Conservation (phyloP, 1,140 invertebrate genomes). For the Palaemon carinicauda region DNA sequence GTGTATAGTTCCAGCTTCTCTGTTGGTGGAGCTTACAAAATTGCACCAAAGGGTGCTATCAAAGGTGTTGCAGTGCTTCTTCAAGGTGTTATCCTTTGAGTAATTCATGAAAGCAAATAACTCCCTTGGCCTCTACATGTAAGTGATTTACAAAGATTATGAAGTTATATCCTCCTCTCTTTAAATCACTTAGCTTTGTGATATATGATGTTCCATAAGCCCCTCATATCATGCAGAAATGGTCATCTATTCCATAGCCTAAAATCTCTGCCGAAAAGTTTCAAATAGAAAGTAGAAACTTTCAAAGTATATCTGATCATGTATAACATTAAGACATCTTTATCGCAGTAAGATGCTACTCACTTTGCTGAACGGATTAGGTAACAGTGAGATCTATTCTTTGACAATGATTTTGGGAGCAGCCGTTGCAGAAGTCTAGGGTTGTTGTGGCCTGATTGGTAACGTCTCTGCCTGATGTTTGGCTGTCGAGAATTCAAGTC, state of each 20-base stretch:
- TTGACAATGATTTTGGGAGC: too few species aligned
- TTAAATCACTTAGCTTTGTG: not conserved
- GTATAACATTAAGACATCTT: not conserved
- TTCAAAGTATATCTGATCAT: not conserved
- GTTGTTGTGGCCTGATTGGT: too few species aligned
- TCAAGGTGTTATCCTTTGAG: not conserved
- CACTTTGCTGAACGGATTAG: not conserved
- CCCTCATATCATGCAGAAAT: conserved; percentile 1
- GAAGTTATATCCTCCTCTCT: too few species aligned
- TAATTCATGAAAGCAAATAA: not conserved
- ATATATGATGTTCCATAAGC: not conserved
- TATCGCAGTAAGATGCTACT: not conserved
- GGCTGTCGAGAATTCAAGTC: too few species aligned
- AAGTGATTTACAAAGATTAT: not conserved
- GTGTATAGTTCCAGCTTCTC: conserved; percentile 6
- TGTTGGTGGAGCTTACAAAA: not conserved
- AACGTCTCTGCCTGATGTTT: too few species aligned
- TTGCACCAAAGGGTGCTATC: not conserved
- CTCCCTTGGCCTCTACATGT: not conserved
- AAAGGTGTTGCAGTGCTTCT: not conserved
- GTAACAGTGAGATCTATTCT: too few species aligned
- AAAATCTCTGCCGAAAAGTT: not conserved
- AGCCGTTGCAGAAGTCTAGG: too few species aligned
- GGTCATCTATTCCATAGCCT: not conserved
- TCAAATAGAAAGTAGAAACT: not conserved